Conservation (phyloP, 2,797 vertebrate genomes). For the Manis crassicaudata region DNA sequence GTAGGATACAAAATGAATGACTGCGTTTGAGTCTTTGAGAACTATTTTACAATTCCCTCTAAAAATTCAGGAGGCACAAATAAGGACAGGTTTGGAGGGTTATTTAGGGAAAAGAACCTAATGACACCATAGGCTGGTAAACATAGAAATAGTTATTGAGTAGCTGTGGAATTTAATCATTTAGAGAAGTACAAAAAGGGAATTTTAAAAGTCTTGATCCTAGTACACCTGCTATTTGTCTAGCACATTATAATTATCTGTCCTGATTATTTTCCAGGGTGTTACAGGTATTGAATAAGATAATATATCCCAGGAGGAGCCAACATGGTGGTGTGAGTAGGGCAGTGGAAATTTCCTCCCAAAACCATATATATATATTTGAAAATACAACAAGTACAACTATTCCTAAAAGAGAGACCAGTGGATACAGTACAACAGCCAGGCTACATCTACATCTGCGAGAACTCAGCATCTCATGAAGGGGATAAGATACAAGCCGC, state of each 20-base stretch:
- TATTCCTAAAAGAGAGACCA: no score
- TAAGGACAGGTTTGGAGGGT: not conserved
- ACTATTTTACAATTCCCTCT: not conserved
- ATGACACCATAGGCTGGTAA: not conserved
- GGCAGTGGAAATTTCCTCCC: no score
- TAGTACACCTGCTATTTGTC: not conserved
- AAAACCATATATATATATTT: no score
- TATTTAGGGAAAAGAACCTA: not conserved
- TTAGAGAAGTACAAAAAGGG: not conserved
- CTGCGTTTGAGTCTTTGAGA: not conserved
- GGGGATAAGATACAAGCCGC: no score
- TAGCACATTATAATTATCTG: not conserved
- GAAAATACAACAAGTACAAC: no score
- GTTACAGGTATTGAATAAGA: not conserved
- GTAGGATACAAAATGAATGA: not conserved
- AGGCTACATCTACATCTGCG: no score
- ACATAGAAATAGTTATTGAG: conserved; percentile 10
- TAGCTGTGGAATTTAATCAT: conserved; percentile 12
- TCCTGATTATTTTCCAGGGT: not conserved
- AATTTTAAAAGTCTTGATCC: not conserved
- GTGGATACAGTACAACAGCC: no score
- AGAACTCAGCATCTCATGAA: no score
- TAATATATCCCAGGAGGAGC: not conserved
- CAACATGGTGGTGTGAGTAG: no score
- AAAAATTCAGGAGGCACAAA: not conserved